phyloP scores from a whole-genome alignment of 2,797 vertebrate species.

The Chaetodon trifasciatus region DNA sequence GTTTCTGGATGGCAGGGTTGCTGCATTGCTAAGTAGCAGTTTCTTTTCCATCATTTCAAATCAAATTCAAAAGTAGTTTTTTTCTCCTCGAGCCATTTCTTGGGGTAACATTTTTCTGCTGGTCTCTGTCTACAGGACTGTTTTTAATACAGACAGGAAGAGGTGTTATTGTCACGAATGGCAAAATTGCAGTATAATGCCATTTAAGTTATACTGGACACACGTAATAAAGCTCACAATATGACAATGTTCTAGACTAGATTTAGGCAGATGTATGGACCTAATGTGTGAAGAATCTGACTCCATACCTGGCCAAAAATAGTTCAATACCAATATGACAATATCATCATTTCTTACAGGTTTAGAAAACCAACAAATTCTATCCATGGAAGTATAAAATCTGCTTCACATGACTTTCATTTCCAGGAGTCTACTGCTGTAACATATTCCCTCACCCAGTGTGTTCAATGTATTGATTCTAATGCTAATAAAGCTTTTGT shows the following conservation, averaged over 20 bases:
- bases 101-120: neutral
- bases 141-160: neutral
- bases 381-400: neutral
- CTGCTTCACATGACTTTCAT: neutral
- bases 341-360: neutral
- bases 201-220: neutral
- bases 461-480: neutral
- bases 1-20: neutral
- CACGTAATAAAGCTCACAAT: neutral
- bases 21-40: neutral
- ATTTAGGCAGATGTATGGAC: neutral
- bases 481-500: neutral
- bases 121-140: neutral
- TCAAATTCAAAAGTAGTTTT: neutral
- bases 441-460: neutral
- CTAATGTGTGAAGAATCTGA: neutral
- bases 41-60: conserved; percentile 2
- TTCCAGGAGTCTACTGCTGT: neutral
- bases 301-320: neutral
- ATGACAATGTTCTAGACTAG: neutral
- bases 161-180: neutral
- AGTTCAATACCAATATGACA: neutral
- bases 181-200: neutral
- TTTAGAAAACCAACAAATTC: neutral
- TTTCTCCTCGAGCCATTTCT: neutral